Evolutionary conservation across 2,888 invertebrate species (phyloP), one percentile per base, ranked within the genome.

Genomic region (Lordiphosa fenestrarum): DNA sequence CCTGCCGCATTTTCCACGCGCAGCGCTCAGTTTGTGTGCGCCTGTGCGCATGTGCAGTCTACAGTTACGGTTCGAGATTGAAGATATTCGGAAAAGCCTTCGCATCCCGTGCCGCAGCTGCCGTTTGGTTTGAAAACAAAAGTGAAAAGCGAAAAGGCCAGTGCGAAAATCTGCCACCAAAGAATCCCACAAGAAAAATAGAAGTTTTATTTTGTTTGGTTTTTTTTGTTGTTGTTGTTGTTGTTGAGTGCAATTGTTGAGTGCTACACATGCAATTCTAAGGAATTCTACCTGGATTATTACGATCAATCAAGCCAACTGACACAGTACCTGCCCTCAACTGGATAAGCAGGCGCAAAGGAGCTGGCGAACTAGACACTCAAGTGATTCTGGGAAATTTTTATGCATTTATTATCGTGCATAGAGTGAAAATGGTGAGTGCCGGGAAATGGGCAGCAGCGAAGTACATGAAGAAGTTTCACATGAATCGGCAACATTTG

Each of bases 41-140:
- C 84, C 69, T 78, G 70, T 68, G 84, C 84, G 84, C 84, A 84
- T 75, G 84, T 84, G 85, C 85, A 85, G 84, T 85, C 80, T 66
- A 52, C 60, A 58, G 58, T 63, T 52, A 60, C 58, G 49, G 21
- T 44, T 35, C 35, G 30, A 55, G 38, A 36, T 38, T 48, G 44
- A 47, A 51, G 46, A 39, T 54, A 40, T 55, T 49, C 33, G n/a
- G 44, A 30, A 30, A 30, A 30, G 10, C 30, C 30, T 53, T 41
- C 47, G 38, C 49, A 53, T 25, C 12, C 42, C 54, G 50, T 25
- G 38, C 42, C 54, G 50, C 49, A 56, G 25, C 25, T 7, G 25
- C 25, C 25, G 25, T 6, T 25, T 25, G 25, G 19, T 19, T 25
- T 37, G 37, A 33, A n/a, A 10, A 33, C 15, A n/a, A 30, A 30